These are phyloP conservation scores for Zosterops borbonicus DNA, from an alignment of 2,113 vertebrate genomes.

Conservation along the genomic window DNA sequence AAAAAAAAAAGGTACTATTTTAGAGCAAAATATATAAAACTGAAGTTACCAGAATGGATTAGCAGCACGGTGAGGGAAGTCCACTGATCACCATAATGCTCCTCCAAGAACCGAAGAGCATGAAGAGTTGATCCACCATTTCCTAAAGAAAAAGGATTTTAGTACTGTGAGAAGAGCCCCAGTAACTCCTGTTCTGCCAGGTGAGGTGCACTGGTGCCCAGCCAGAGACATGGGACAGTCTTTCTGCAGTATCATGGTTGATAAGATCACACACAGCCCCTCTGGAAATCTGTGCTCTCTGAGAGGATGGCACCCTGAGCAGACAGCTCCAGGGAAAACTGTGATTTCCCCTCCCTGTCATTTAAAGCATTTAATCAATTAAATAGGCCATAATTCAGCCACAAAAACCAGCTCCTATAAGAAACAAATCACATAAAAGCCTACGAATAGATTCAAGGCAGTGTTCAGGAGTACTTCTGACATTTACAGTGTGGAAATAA, in stretches of 20 bases:
- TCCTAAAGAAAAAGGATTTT: slow-evolving; percentile 71
- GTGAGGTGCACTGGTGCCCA: not conserved
- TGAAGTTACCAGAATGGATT: slow-evolving; percentile 90
- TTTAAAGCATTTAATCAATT: not conserved
- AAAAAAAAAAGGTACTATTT: not conserved
- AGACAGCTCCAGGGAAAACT: not conserved
- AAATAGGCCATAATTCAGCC: not conserved
- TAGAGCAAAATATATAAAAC: not conserved
- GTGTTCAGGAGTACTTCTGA: not conserved
- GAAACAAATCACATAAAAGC: not conserved
- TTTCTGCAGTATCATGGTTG: fast-evolving
- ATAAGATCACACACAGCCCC: not conserved
- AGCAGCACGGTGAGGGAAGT: slow-evolving; percentile 80
- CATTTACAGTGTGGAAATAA: not conserved
- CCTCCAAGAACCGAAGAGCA: slow-evolving; percentile 77
- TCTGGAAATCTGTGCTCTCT: not conserved
- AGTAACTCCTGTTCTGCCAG: fast-evolving
- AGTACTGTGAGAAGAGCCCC: not conserved
- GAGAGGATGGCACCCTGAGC: not conserved
- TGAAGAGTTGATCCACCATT: slow-evolving; percentile 93
- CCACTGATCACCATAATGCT: slow-evolving; percentile 80
- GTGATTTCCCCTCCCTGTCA: not conserved
- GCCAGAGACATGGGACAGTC: not conserved
- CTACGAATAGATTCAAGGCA: too few relatives aligned
- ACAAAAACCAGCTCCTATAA: not conserved